phyloP scores from a whole-genome alignment of 1,140 invertebrate genomes.

The Drosophila insularis region DNA sequence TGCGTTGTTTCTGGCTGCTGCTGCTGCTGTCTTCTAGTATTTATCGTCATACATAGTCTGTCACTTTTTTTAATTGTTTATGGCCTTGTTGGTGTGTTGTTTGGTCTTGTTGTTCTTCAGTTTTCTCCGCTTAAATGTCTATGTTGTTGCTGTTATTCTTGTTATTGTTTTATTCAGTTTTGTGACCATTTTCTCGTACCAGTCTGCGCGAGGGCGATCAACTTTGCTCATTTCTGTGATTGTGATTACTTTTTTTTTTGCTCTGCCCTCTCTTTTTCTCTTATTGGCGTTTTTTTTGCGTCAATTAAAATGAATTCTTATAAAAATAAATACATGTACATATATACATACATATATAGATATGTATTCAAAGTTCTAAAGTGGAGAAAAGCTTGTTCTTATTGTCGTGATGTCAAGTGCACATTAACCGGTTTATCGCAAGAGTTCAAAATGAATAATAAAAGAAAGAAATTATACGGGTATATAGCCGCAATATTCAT shows the following conservation, averaged over 20 bases:
- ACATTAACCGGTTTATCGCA: conserved; percentile 58
- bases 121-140: conserved; percentile 15
- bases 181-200: conserved; percentile 58
- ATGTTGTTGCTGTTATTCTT: conserved; percentile 20
- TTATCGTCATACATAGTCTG: conserved; percentile 70
- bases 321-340: conserved; percentile 14
- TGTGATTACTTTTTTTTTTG: conserved; percentile 47
- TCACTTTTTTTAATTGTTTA: conserved; percentile 78
- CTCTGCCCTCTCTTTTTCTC: too few relatives aligned
- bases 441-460: conserved; percentile 18
- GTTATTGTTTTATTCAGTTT: conserved; percentile 21
- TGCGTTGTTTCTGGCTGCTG: conserved; percentile 21
- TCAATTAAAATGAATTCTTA: conserved; percentile 54
- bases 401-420: conserved; percentile 42
- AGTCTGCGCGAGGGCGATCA: conserved; percentile 71
- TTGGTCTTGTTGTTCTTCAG: neutral
- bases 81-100: conserved; percentile 43
- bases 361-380: conserved; percentile 13
- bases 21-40: conserved; percentile 45
- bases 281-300: conserved; percentile 22
- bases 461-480: neutral
- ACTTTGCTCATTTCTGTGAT: conserved; percentile 51
- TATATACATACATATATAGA: conserved; percentile 16
- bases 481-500: neutral
- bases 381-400: conserved; percentile 29